phyloP scores from a whole-genome alignment of 1,140 invertebrate genomes.

The Ceratoteleas bidentatus region DNA sequence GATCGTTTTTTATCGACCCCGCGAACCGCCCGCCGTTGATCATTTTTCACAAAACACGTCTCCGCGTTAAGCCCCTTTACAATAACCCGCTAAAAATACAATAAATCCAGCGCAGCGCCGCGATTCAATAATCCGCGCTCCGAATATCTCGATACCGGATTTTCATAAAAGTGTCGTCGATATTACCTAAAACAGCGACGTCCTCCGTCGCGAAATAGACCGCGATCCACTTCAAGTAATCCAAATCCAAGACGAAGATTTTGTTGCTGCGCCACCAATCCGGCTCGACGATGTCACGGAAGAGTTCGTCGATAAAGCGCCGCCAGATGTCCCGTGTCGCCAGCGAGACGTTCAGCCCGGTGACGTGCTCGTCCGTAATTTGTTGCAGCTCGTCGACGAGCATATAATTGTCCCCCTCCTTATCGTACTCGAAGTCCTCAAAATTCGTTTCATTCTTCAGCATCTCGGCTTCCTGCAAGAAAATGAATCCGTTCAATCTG shows the following conservation, averaged over 20 bases:
- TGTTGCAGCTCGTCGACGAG: conserved; percentile 84
- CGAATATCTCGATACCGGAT: too few relatives aligned
- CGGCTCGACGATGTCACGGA: conserved; percentile 81
- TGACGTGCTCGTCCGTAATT: conserved; percentile 83
- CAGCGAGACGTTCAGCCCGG: conserved; percentile 76
- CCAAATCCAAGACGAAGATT: conserved; percentile 84
- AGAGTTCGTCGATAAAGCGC: conserved; percentile 84
- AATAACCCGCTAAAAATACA: too few relatives aligned
- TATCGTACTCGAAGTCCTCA: conserved; percentile 79
- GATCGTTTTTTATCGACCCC: too few relatives aligned
- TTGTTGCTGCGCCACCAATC: conserved; percentile 82
- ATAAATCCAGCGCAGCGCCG: too few relatives aligned
- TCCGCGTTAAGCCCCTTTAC: too few relatives aligned
- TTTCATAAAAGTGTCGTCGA: too few relatives aligned
- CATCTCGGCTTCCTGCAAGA: conserved; percentile 79
- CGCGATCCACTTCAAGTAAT: conserved; percentile 83
- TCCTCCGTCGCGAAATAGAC: conserved; percentile 82
- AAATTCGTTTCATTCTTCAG: conserved; percentile 81
- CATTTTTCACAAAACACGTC: too few relatives aligned
- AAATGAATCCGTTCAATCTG: conserved; percentile 40
- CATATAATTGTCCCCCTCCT: conserved; percentile 83
- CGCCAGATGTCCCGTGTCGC: conserved; percentile 83
- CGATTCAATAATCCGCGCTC: too few relatives aligned
- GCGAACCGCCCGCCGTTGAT: too few relatives aligned
- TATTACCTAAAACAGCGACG: conserved; percentile 80